phyloP scores from a whole-genome alignment of 92 coral and sea anemone genomes.

The Siderastrea radians region DNA sequence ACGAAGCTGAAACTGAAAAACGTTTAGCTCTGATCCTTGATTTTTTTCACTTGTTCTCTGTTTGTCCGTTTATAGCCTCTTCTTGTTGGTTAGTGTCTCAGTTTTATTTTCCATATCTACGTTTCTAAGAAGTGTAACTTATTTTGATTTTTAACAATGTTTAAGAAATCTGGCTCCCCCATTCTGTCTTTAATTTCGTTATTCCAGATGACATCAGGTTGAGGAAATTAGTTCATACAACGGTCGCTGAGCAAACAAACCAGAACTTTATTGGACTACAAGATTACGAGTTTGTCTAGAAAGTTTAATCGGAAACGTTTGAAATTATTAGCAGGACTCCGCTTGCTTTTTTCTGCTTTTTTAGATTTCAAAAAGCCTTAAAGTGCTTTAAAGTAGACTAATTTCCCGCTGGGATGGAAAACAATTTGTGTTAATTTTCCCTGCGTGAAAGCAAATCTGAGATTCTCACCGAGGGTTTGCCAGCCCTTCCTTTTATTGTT shows the following conservation, averaged over 20 bases:
- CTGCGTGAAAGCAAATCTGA: conserved; percentile 9
- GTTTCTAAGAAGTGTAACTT: conserved; percentile 7
- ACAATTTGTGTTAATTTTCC: conserved; percentile 3
- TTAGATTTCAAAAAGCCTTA: no score
- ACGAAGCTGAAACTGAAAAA: not conserved
- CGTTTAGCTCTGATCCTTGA: not conserved
- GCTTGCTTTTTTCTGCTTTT: not conserved
- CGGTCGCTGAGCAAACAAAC: not conserved
- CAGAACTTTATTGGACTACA: not conserved
- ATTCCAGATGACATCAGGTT: not conserved
- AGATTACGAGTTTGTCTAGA: not conserved
- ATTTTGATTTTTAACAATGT: not conserved
- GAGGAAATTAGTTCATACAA: not conserved
- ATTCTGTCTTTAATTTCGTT: not conserved
- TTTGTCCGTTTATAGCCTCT: no score
- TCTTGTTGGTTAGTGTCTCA: not conserved
- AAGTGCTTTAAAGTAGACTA: no score
- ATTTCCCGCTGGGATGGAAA: not conserved
- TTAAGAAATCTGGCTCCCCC: conserved; percentile 14
- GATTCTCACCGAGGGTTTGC: not conserved
- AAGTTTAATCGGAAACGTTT: not conserved
- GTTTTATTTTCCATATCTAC: not conserved
- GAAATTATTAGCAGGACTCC: not conserved
- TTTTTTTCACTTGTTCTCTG: not conserved
- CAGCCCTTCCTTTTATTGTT: not conserved